These are phyloP conservation scores for Andrena bucephala DNA, from an alignment of 2,888 invertebrate species.

Conservation along the genomic window DNA sequence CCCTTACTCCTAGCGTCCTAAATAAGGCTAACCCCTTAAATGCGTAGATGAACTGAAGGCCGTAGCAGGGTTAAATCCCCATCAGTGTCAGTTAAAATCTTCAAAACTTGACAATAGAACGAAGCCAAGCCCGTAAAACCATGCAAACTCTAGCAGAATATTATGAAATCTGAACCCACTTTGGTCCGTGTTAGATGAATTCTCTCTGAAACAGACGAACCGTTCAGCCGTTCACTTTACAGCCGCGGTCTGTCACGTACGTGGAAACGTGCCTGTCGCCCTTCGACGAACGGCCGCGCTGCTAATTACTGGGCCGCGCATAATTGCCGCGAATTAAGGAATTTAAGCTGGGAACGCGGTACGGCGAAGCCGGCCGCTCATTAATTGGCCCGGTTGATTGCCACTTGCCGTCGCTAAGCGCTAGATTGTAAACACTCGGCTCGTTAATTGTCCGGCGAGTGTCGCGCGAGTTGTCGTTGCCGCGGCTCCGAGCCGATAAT, in stretches of 20 bases:
- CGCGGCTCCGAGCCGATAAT: constrained; percentile 66
- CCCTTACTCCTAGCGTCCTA: too few relatives aligned
- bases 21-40: too few relatives aligned
- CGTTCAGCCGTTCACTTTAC: background rate
- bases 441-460: constrained; percentile 76
- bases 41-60: too few relatives aligned
- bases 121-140: too few relatives aligned
- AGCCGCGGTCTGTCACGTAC: constrained; percentile 24
- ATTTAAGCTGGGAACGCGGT: constrained; percentile 71
- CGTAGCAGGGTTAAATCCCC: too few relatives aligned
- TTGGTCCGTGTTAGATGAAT: too few relatives aligned
- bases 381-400: constrained; percentile 80
- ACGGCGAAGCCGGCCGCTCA: constrained; percentile 65
- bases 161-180: too few relatives aligned
- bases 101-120: too few relatives aligned
- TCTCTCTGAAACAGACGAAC: constrained; percentile 9
- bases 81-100: too few relatives aligned
- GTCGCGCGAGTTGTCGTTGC: constrained; percentile 69
- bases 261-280: constrained; percentile 22
- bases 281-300: constrained; percentile 42
- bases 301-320: constrained; percentile 74
- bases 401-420: constrained; percentile 75
- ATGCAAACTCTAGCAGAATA: too few relatives aligned
- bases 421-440: constrained; percentile 81
- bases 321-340: constrained; percentile 80